Base-by-base conservation (phyloP, 2,888 invertebrate species). In the Branchellion lobata region DNA sequence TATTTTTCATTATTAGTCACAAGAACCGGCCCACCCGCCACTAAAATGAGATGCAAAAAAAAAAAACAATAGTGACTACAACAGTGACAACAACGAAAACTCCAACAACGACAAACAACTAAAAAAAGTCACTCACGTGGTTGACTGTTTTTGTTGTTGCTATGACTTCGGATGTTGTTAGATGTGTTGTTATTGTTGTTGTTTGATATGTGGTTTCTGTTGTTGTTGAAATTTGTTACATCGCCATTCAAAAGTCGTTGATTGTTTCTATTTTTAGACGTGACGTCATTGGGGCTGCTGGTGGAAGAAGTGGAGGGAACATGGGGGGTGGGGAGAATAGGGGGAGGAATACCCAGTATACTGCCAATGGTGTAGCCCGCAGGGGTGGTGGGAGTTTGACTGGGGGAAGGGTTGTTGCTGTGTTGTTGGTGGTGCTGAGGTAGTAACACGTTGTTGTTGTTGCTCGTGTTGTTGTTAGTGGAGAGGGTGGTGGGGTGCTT, bases 401-500 rank as follows among this genome's bases (percentile, higher is more conserved):
- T 27, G 47, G 69, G 47, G 5, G 34, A 18, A n/a, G 57, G 74
- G 8, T 72, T 40, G 51, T 68, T 61, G 53, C 76, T 72, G 34
- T 65, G 77, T 5, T 77, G 79, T 21, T 73, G 79, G 24, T 68
- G 68, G n/a, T 80, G 81, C 57, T 77, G 77, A 47, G 51, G 61
- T 24, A 78, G 78, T 29, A 27, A 76, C 3, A 47, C 29, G 36
- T 57, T 69, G 77, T 53, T 68, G 65, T 33, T 78, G 78, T 31
- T 61, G 72, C 36, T 69, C 29, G 11, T 8, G 80, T 31, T 27
- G 47, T 40, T 36, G 74, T 33, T 29, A 61, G n/a, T n/a, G 57
- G 53, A 0, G 75, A 53, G 33, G 61, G n/a, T 77, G 0, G 78
- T 8, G 14, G 78, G 29, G 27, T 80, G 57, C 36, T 96, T 95